Conservation (phyloP, 2,797 vertebrate genomes). For the Thripadectes ignobilis region DNA sequence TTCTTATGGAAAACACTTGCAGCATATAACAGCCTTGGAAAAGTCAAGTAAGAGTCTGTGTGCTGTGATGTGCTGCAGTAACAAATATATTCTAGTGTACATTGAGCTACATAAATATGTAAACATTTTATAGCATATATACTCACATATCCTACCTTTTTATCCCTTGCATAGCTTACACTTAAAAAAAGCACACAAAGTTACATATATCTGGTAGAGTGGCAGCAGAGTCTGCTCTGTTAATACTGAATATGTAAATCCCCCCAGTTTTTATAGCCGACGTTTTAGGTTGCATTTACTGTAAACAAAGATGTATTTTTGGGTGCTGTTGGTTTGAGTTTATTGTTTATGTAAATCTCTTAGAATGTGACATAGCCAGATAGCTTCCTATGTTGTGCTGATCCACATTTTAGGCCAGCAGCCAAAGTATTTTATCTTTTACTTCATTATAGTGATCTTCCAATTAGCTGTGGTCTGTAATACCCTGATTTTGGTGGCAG, state of each 20-base stretch:
- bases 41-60: conserved; percentile 30
- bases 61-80: not conserved
- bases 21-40: conserved; percentile 14
- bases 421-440: conserved; percentile 99
- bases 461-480: conserved; percentile 99
- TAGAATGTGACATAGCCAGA: conserved; percentile 99
- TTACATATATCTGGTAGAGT: not conserved
- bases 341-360: conserved; percentile 99
- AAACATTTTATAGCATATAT: conserved; percentile 55
- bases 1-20: conserved; percentile 21
- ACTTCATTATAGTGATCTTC: conserved; percentile 99
- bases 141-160: not conserved
- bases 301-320: conserved; percentile 96
- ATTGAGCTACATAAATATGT: conserved; percentile 58
- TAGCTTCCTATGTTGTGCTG: conserved; percentile 99
- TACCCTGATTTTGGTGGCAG: conserved; percentile 96
- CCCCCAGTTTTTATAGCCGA: conserved; percentile 61
- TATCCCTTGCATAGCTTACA: not conserved
- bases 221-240: conserved; percentile 53
- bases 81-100: conserved; percentile 33
- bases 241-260: conserved; percentile 74
- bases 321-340: conserved; percentile 90
- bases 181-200: not conserved
- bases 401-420: conserved; percentile 98
- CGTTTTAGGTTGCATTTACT: conserved; percentile 89